These are phyloP conservation scores for Hylomyscus alleni DNA, from an alignment of 2,797 vertebrate genomes.

Conservation along the genomic window DNA sequence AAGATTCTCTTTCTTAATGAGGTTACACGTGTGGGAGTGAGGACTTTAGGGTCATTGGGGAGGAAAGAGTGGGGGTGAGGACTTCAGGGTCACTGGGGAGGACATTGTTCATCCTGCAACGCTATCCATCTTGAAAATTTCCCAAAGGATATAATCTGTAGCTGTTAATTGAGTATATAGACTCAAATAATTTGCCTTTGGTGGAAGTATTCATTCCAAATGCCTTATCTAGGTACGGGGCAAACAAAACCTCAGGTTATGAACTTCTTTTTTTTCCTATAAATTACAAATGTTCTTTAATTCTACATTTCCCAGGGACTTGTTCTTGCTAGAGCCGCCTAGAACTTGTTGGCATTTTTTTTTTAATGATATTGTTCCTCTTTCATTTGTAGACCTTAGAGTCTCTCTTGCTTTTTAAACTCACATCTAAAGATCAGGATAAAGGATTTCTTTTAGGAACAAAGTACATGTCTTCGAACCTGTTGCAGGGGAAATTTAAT, in stretches of 20 bases:
- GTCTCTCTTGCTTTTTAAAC: conserved; percentile 7
- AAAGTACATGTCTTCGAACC: neutral
- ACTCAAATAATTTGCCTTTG: conserved; percentile 17
- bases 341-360: conserved; percentile 9
- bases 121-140: conserved; percentile 49
- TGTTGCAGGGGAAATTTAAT: conserved; percentile 51
- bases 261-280: conserved; percentile 22
- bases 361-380: neutral
- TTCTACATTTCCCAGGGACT: neutral
- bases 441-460: conserved; percentile 49
- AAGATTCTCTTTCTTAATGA: conserved; percentile 52
- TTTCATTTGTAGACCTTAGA: conserved; percentile 36
- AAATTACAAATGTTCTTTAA: conserved; percentile 14
- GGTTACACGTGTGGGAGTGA: neutral
- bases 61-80: too few species aligned
- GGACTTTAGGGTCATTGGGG: neutral
- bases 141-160: conserved; percentile 24
- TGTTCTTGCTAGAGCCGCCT: conserved; percentile 31
- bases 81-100: neutral
- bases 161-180: neutral
- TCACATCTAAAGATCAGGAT: neutral
- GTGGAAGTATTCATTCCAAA: conserved; percentile 36
- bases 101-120: neutral
- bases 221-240: conserved; percentile 18
- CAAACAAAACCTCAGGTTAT: neutral